A percentile compares a stretch with the other conserved stretches of the same genome.
phyloP scores from a whole-genome alignment of 1,140 invertebrate genomes.

The Arctopsyche grandis region DNA sequence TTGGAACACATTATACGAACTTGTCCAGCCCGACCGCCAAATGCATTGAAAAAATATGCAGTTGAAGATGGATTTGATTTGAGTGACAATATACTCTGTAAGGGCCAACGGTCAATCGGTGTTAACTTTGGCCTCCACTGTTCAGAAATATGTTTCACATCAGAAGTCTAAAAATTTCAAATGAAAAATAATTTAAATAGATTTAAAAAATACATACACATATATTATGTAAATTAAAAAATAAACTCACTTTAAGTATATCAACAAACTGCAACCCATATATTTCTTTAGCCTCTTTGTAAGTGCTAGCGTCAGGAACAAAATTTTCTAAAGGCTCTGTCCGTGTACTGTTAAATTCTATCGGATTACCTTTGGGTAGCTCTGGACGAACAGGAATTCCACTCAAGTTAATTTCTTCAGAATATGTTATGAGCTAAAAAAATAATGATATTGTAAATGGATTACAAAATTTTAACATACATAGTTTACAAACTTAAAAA shows the following conservation, averaged over 20 bases:
- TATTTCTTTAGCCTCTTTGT: slow-evolving; percentile 57
- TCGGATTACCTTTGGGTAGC: not conserved
- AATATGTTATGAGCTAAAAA: slow-evolving; percentile 17
- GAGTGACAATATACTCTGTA: not conserved
- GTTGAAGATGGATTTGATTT: slow-evolving; percentile 23
- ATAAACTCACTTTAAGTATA: slow-evolving; percentile 35
- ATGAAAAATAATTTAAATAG: not conserved
- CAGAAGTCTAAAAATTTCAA: not conserved
- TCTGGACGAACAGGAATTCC: not conserved
- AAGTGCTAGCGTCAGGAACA: slow-evolving; percentile 58
- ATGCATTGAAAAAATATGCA: slow-evolving; percentile 23
- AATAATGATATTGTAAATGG: not conserved
- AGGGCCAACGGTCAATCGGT: slow-evolving; percentile 15
- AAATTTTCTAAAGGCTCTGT: not conserved
- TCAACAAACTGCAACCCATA: slow-evolving; percentile 57
- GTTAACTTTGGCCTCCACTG: not conserved
- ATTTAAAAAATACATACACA: not conserved
- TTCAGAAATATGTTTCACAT: not conserved
- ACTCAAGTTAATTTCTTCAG: not conserved
- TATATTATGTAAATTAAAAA: not conserved
- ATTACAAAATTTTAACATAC: not conserved
- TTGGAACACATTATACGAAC: slow-evolving; percentile 31
- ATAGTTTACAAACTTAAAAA: not conserved
- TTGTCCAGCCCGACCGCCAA: slow-evolving; percentile 27
- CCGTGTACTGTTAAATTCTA: not conserved